Evolutionary conservation across 2,797 vertebrate genomes (phyloP), one percentile per base, ranked within the genome.

Genomic region (Pangasius krempfi): DNA sequence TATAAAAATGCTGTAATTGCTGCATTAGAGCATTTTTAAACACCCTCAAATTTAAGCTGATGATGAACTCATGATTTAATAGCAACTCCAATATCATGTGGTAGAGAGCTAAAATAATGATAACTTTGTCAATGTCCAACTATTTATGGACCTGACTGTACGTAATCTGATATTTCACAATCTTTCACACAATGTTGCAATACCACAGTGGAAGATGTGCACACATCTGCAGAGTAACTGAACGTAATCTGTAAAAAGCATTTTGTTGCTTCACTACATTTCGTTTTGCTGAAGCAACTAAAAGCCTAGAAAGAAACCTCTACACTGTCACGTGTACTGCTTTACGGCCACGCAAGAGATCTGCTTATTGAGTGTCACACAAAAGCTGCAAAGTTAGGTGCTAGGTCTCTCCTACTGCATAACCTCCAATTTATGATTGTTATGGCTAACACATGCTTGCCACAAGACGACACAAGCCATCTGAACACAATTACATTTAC

Each of bases 401-500:
- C 54, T 25, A 37, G 54, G 10, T 22, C 78, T 13, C 3, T 60
- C 16, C 52, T 58, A 58, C 12, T 60, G 78, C 78, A 81, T 58
- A 81, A 81, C 54, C 78, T 7, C 9, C 18, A 25, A 37, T 37
- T 58, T 22, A 37, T 58, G 78, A 58, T 13, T 37, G 78, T 81
- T 81, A 37, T 25, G 30, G 30, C 78, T 10, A 25, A 37, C n/a
- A 37, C 54, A 81, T 81, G 37, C 33, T 82, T 62, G 62, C 79
- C 56, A 62, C 79, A 40, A 81, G 56, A 70, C 27, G 50, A 70
- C 44, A 66, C 25, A 18, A 62, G 27, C 80, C 54, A 62, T 62
- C 56, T n/a, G 56, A 82, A 40, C 56, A 82, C 80, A 14, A 62
- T 62, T 44, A 60, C 56, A 44, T 82, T 82, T 82, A 62, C 56